Base-by-base conservation (phyloP, 2,797 vertebrate species). In the Tenualosa ilisha region DNA sequence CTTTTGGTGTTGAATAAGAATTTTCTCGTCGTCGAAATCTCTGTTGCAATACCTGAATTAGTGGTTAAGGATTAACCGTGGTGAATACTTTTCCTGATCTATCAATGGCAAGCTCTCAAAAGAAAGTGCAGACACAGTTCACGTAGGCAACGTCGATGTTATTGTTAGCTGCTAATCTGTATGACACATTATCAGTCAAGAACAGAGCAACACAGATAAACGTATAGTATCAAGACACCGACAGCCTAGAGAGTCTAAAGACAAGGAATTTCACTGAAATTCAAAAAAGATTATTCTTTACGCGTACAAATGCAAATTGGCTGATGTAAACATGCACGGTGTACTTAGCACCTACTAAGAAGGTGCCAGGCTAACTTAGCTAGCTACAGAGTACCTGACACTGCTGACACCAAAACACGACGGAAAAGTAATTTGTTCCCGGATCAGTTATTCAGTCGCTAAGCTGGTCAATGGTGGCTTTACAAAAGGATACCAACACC, bases 11-110 rank as follows among this genome's bases (percentile, higher is more conserved):
- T 99, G 98, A 91, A 99, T 99, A 84, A 99, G 97, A 86, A 99
- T 99, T 92, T 99, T 99, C 91, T 99, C 98, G 88, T 99, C 98
- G 85, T 99, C 98, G 91, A 99, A 99, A 93, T 99, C 98, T 92
- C 98, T 96, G 91, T 99, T 99, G 89, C 98, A 99, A 85, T 99
- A 99, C 98, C 98, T 99, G 37, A 46, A 22, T 79, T 8, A 79
- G 6, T 2, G 22, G 72, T 79, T 79, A 79, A 79, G 72, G 72
- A 43, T 46, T 24, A 24, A 6, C n/a, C n/a, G 24, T 63, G 59
- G 59, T 24, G n/a, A 24, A 9, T 7, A 24, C 59, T 63, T 59
- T 59, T 9, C 59, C 59, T 63, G 17, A 22, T 22, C 6, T 46
- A 22, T 37, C 17, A 79, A n/a, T 15, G 20, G 43, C 37, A 37